These are phyloP conservation scores for Arizona elegans DNA, from an alignment of 2,113 vertebrate species.

Conservation along the genomic window DNA sequence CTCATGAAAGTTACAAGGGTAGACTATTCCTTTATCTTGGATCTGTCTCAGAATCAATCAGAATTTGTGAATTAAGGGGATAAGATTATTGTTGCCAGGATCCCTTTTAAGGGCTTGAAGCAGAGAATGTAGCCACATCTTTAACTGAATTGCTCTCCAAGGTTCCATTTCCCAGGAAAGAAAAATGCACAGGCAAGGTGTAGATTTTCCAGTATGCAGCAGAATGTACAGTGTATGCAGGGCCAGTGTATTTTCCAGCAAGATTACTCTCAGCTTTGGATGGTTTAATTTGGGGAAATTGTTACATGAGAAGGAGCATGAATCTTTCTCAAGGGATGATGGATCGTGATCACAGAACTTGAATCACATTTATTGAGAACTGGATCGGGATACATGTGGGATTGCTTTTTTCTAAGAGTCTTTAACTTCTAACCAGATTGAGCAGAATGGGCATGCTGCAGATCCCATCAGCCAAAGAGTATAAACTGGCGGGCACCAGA, in stretches of 20 bases:
- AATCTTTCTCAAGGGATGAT: not conserved
- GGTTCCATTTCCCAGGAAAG: not conserved
- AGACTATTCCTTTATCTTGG: fast-evolving
- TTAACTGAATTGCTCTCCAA: not conserved
- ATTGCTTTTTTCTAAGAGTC: not conserved
- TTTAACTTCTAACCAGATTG: not conserved
- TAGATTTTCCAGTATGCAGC: not conserved
- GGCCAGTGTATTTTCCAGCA: not conserved
- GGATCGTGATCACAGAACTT: not conserved
- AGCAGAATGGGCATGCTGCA: not conserved
- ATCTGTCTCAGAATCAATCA: not conserved
- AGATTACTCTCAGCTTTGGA: not conserved
- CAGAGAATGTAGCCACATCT: not conserved
- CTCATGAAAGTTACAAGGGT: not conserved
- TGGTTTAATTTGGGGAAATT: not conserved
- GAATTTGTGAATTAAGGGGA: not conserved
- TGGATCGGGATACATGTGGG: not conserved
- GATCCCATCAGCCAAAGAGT: not conserved
- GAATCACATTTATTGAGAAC: not conserved
- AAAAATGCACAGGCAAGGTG: not conserved
- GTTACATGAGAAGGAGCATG: not conserved
- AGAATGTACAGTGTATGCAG: not conserved
- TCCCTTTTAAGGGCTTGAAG: not conserved
- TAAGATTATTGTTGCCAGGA: not conserved
- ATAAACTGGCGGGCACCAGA: not conserved